Percentiles rank a stretch among this genome's conserved stretches.
These are phyloP conservation scores for Dromaius novaehollandiae DNA, from an alignment of 2,113 vertebrate species.

Conservation along the genomic window DNA sequence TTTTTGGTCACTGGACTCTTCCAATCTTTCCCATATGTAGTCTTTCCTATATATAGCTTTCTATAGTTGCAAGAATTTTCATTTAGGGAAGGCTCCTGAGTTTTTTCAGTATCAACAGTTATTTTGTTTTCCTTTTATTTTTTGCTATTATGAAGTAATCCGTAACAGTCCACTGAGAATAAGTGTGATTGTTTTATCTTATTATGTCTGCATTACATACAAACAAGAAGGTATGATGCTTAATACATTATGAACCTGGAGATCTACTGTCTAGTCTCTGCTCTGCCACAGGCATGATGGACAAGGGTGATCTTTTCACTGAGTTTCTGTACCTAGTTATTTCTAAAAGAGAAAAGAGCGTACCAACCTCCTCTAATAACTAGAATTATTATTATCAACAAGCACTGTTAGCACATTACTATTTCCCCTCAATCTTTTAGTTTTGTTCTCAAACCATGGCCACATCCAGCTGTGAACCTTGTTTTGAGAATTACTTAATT, in stretches of 20 bases:
- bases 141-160: background rate
- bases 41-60: background rate
- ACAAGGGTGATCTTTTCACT: background rate
- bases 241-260: background rate
- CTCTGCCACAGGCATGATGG: background rate
- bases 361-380: background rate
- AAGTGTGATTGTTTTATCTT: background rate
- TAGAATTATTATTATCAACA: background rate
- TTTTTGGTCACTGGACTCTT: background rate
- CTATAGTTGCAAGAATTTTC: background rate
- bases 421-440: background rate
- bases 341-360: background rate
- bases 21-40: background rate
- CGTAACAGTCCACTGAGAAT: background rate
- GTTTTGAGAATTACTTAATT: background rate
- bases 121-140: background rate
- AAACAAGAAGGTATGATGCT: background rate
- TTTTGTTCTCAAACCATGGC: background rate
- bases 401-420: background rate
- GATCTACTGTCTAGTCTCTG: background rate
- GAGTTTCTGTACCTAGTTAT: background rate
- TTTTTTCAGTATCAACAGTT: background rate
- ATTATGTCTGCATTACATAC: background rate
- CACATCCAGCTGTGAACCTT: background rate
- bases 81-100: background rate